Conservation (phyloP, 2,888 invertebrate species). For the Harpagoxenus sublaevis region DNA sequence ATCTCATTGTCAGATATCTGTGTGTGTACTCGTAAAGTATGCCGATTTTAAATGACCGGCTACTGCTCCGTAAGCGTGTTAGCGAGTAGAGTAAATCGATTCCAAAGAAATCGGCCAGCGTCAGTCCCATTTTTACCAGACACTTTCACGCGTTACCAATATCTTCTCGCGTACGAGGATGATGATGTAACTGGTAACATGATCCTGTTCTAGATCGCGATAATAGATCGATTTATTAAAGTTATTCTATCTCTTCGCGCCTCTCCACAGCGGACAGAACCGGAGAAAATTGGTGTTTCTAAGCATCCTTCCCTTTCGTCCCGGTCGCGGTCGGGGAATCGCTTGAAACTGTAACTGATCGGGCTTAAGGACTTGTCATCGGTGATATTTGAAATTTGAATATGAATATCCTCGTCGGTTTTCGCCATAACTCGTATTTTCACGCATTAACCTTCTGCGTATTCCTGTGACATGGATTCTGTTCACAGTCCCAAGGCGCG, state of each 20-base stretch:
- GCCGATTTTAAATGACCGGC: slow-evolving; percentile 6
- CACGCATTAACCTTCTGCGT: slow-evolving; percentile 17
- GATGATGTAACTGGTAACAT: slow-evolving; percentile 22
- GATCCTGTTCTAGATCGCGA: slow-evolving; percentile 27
- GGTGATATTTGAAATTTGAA: slow-evolving; percentile 31
- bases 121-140: slow-evolving; percentile 35
- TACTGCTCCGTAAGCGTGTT: background rate
- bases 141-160: slow-evolving; percentile 44
- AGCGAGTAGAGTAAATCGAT: slow-evolving; percentile 18
- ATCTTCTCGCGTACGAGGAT: background rate
- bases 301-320: background rate
- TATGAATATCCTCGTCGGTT: slow-evolving; percentile 33
- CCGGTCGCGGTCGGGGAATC: background rate
- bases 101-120: slow-evolving; percentile 17
- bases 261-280: background rate
- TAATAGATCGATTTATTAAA: slow-evolving; percentile 38
- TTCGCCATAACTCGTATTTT: slow-evolving; percentile 16
- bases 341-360: slow-evolving; percentile 15
- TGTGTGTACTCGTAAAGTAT: background rate
- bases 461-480: slow-evolving; percentile 14
- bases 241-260: background rate
- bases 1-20: background rate
- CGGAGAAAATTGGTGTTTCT: background rate
- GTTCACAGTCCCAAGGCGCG: background rate
- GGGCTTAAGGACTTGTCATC: background rate